Percentiles rank a stretch among this genome's conserved stretches.
phyloP scores from a whole-genome alignment of 2,113 vertebrate species.

The Myotis lucifugus region DNA sequence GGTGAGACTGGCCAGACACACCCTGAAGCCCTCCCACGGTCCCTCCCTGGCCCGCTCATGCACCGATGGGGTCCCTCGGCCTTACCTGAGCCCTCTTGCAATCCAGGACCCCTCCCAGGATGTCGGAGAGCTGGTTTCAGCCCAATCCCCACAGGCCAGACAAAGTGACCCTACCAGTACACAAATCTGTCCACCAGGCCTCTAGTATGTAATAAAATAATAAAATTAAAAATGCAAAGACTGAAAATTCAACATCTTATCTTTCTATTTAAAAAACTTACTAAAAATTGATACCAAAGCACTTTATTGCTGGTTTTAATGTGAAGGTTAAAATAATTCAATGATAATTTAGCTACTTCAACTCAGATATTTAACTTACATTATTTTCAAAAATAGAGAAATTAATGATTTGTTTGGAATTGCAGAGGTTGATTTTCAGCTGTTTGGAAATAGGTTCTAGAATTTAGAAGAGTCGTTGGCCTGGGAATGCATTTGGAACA shows the following conservation, averaged over 20 bases:
- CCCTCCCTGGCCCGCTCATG: too few relatives aligned
- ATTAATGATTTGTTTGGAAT: not conserved
- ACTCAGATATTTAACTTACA: not conserved
- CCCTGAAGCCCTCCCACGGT: too few relatives aligned
- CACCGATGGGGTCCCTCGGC: too few relatives aligned
- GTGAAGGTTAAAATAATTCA: not conserved
- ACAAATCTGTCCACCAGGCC: too few relatives aligned
- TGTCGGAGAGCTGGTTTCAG: too few relatives aligned
- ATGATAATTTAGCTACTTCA: not conserved
- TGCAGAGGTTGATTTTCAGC: not conserved
- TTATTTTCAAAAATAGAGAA: not conserved
- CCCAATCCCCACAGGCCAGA: too few relatives aligned
- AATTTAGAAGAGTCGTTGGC: not conserved
- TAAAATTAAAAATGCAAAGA: not conserved
- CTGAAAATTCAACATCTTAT: not conserved
- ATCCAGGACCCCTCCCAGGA: too few relatives aligned
- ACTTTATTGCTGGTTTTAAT: not conserved
- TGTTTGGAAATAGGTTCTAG: not conserved
- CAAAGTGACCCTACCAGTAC: too few relatives aligned
- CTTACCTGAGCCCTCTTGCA: too few relatives aligned
- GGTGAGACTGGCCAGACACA: too few relatives aligned
- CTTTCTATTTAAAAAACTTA: not conserved
- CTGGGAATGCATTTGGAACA: not conserved
- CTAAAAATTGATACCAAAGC: not conserved
- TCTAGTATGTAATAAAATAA: not conserved